Conservation (phyloP, 2,797 vertebrate genomes). For the Mormyrus hasselquistii region DNA sequence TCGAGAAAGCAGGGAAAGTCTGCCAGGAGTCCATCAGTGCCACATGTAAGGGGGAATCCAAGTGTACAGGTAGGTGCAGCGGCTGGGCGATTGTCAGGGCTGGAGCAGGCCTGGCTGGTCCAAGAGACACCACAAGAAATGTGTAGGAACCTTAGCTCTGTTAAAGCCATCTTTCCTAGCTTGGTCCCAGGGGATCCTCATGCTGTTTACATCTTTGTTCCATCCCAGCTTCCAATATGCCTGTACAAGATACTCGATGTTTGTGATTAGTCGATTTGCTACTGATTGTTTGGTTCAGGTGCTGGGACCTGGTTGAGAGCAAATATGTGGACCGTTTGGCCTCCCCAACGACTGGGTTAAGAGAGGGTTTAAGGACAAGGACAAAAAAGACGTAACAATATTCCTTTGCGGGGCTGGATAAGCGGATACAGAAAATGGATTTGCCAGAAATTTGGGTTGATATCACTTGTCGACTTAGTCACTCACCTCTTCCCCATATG, state of each 20-base stretch:
- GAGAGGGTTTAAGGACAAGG: not conserved
- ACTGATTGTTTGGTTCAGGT: not conserved
- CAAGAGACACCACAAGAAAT: not conserved
- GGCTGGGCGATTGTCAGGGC: not conserved
- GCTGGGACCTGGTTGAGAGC: not conserved
- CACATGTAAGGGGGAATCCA: slow-evolving; percentile 86
- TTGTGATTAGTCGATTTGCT: not conserved
- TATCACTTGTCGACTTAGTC: not conserved
- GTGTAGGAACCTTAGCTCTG: not conserved
- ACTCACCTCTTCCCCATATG: not conserved
- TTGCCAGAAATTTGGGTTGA: not conserved
- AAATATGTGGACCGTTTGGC: not conserved
- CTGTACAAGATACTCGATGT: not conserved
- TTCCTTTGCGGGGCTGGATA: not conserved
- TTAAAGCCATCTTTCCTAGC: not conserved
- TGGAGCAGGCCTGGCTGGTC: not conserved
- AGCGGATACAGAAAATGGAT: not conserved
- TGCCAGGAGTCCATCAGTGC: slow-evolving; percentile 93
- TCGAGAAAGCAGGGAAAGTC: slow-evolving; percentile 68
- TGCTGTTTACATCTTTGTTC: not conserved
- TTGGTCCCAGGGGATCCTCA: not conserved
- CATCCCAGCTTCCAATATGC: not conserved
- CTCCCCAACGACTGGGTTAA: not conserved
- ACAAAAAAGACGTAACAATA: not conserved
- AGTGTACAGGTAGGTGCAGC: slow-evolving; percentile 75